Conservation (phyloP, 2,797 vertebrate genomes). For the Mormyrops boulengeri region DNA sequence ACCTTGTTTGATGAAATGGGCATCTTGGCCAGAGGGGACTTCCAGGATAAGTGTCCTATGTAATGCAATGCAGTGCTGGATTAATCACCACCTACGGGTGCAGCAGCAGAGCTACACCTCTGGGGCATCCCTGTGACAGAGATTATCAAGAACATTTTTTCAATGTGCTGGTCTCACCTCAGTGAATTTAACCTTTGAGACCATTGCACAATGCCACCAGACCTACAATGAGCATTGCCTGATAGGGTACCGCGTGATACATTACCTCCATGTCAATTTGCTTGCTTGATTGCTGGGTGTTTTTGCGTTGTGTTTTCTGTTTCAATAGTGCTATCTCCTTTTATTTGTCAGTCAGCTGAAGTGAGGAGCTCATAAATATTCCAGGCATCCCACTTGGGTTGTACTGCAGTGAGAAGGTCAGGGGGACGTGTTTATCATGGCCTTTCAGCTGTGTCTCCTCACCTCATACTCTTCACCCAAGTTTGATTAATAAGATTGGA, state of each 20-base stretch:
- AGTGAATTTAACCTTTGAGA: neutral
- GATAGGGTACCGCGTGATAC: neutral
- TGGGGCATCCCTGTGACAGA: neutral
- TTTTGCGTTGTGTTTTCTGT: neutral
- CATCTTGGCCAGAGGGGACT: neutral
- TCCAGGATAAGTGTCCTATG: neutral
- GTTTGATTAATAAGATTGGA: slow-evolving; percentile 17
- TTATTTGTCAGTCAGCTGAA: neutral
- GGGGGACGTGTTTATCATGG: slow-evolving; percentile 4
- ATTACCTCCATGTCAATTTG: neutral
- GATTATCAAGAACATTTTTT: neutral
- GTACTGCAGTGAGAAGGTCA: neutral
- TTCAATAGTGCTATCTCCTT: neutral
- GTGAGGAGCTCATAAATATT: neutral
- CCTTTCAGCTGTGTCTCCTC: slow-evolving; percentile 13
- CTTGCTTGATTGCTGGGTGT: neutral
- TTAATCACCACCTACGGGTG: neutral
- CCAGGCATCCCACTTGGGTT: neutral
- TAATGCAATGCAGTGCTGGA: neutral
- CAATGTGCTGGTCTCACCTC: neutral
- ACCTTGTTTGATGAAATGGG: neutral
- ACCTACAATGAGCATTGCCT: neutral
- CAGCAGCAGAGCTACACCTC: neutral
- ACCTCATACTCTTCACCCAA: neutral
- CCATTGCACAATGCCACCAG: neutral